These are phyloP conservation scores for Ciconia maguari DNA, from an alignment of 2,113 vertebrate species.

Conservation along the genomic window DNA sequence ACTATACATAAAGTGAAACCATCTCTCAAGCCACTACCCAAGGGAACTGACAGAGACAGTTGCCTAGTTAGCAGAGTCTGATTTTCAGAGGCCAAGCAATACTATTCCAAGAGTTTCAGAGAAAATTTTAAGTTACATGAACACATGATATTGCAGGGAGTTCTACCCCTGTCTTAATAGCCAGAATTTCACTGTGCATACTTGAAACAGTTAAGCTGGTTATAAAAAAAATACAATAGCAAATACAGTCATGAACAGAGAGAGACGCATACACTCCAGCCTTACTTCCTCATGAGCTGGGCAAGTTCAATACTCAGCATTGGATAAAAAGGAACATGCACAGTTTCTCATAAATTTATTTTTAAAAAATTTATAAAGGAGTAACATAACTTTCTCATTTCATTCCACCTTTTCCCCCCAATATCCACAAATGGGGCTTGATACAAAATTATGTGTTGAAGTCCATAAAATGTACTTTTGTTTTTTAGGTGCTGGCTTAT, in stretches of 20 bases:
- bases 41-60: neutral
- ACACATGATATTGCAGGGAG: neutral
- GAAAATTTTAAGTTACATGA: neutral
- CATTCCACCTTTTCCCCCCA: neutral
- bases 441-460: neutral
- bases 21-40: neutral
- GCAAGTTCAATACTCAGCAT: neutral
- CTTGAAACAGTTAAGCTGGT: neutral
- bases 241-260: neutral
- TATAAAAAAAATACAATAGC: neutral
- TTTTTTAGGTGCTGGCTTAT: neutral
- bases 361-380: neutral
- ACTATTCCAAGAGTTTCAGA: neutral
- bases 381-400: neutral
- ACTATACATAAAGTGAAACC: neutral
- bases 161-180: neutral
- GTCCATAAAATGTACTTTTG: neutral
- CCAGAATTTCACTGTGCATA: neutral
- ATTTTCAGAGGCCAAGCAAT: neutral
- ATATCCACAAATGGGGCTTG: neutral
- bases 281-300: neutral
- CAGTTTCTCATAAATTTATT: neutral
- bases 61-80: neutral
- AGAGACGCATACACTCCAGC: neutral
- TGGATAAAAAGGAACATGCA: neutral